A percentile compares a stretch with the other conserved stretches of the same genome.
Evolutionary conservation across 64 coral and sea anemone species (phyloP).

Genomic region (Montipora foliosa): DNA sequence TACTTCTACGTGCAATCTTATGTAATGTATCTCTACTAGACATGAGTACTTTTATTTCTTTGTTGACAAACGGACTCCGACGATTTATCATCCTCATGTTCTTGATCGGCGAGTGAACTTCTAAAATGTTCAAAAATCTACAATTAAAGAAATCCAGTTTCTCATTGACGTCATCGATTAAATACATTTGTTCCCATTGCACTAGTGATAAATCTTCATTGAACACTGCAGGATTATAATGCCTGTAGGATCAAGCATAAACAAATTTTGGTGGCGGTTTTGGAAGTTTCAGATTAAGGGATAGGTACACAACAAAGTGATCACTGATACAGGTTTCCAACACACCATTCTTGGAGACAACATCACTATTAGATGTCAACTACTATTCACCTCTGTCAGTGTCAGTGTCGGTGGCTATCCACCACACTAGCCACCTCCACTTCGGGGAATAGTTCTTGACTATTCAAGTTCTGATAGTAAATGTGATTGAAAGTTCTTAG

Average conservation of each 20-base stretch:
- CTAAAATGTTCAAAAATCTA: conserved; percentile 7
- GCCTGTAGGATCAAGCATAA: background rate
- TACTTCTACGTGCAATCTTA: too few species aligned
- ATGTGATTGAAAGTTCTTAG: too few species aligned
- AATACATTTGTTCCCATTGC: conserved; percentile 44
- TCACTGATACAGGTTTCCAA: conserved; percentile 8
- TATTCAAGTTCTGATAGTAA: too few species aligned
- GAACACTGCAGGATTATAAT: background rate
- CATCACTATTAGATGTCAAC: background rate
- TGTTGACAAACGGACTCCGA: too few species aligned
- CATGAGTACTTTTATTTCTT: too few species aligned
- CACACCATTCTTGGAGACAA: background rate
- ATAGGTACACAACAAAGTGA: background rate
- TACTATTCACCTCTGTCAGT: too few species aligned
- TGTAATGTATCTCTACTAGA: too few species aligned
- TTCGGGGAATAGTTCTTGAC: too few species aligned
- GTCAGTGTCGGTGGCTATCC: too few species aligned
- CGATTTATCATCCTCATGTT: too few species aligned
- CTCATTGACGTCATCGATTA: conserved; percentile 40
- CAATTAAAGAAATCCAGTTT: conserved; percentile 40
- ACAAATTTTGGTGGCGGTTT: background rate
- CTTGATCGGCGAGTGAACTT: too few species aligned
- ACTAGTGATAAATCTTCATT: background rate
- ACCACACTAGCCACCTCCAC: too few species aligned
- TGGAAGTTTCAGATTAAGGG: background rate